Base-by-base conservation (phyloP, 2,888 invertebrate species). In the Liopterus haemorrhoidalis region DNA sequence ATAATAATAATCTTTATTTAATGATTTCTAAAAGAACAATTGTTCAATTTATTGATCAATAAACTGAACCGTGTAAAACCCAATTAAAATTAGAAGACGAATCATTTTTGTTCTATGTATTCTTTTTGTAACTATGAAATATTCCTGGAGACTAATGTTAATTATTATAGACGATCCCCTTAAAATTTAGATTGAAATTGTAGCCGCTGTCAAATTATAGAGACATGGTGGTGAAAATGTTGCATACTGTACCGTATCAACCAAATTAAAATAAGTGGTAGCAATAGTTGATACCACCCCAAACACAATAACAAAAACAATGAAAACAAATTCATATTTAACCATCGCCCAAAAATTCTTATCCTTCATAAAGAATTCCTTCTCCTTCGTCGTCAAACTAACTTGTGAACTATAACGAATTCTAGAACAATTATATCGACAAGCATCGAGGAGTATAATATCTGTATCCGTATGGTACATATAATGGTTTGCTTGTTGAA, bases 221-320 rank as follows among this genome's bases (percentile, higher is more conserved):
- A 87, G 71, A 66, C 87, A 88, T 2, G 87, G 84, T 18, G 82
- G 81, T 28, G 81, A 76, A 54, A 83, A 85, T 25, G 72, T 72
- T 0, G 80, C 78, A 32, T 79, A 81, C 31, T 70, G 68, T 9
- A 80, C 70, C 1, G 82, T 77, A 59, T 79, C 78, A 9, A 73
- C 68, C 59, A 86, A 68, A 66, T 85, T 85, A 3, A 82, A 76
- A 57, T 81, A 86, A 0, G 84, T 84, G 0, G 86, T 78, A 0
- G 79, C 70, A 2, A 78, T 55, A 0, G 85, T 86, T 3, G 84
- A 79, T 2, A 68, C 37, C 4, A 80, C 55, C 0, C 87, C 85
- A 54, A 81, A 65, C 2, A 75, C 37, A 56, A 83, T 74, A 0
- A 86, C 75, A 0, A 71, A 60, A 48, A 74, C 64, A 59, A 64